Evolutionary conservation across 2,797 vertebrate genomes (phyloP).

Genomic region (Hoplostethus mediterraneus): DNA sequence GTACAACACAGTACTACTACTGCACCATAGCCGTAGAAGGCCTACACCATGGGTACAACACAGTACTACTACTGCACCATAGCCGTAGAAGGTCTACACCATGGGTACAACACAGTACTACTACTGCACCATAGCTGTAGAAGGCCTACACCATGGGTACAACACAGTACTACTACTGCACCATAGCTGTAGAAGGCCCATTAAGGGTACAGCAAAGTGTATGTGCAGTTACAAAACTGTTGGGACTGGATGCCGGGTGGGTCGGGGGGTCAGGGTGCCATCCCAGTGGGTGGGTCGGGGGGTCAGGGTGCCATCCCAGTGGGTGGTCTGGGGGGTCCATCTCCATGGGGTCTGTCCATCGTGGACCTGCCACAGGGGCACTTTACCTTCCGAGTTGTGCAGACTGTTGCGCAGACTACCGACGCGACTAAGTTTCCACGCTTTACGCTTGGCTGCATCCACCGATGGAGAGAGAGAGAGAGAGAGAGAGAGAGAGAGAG

Average conservation of each 20-base stretch:
- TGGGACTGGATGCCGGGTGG: neutral
- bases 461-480: constrained; percentile 66
- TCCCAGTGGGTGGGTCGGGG: neutral
- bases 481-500: constrained; percentile 64
- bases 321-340: neutral
- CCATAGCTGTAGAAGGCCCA: too few species aligned
- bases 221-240: neutral
- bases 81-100: too few species aligned
- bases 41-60: too few species aligned
- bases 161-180: too few species aligned
- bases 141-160: too few species aligned
- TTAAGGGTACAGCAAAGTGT: neutral
- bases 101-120: too few species aligned
- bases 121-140: too few species aligned
- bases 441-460: constrained; percentile 94
- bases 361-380: constrained; percentile 15
- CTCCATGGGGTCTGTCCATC: too few species aligned
- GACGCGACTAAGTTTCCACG: constrained; percentile 94
- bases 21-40: too few species aligned
- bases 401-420: constrained; percentile 92
- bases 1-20: too few species aligned
- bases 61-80: too few species aligned
- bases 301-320: neutral
- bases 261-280: neutral
- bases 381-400: constrained; percentile 91